Percentiles rank a stretch among this genome's conserved stretches.
Conservation (phyloP, 37 sponge, comb jelly and placozoan species). For the Aplysina aerophoba region DNA sequence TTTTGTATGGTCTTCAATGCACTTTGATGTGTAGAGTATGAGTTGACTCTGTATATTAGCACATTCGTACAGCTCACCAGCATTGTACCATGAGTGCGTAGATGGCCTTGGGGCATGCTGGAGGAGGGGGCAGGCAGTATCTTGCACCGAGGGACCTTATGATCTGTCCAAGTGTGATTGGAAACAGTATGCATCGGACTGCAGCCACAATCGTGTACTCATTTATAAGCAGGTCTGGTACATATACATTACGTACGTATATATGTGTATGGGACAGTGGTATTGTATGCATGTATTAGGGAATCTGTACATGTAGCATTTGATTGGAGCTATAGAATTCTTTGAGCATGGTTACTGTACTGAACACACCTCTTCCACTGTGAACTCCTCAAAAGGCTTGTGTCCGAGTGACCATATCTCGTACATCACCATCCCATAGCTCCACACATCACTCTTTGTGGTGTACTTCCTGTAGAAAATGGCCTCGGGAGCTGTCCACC, state of each 20-base stretch:
- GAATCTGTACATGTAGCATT: no score
- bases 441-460: constrained; percentile 35
- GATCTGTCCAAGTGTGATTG: constrained; percentile 25
- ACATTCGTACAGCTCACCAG: constrained; percentile 49
- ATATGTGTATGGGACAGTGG: no score
- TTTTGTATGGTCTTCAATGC: no score
- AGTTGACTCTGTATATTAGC: no score
- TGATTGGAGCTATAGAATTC: no score
- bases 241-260: no score
- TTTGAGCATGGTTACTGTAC: no score
- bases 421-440: constrained; percentile 27
- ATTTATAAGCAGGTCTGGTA: no score
- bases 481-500: constrained; percentile 33
- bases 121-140: constrained; percentile 72
- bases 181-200: background rate
- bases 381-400: constrained; percentile 13
- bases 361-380: no score
- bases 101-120: constrained; percentile 64
- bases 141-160: constrained; percentile 58
- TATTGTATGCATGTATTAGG: no score
- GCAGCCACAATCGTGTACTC: no score
- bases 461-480: constrained; percentile 21
- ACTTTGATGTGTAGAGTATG: no score
- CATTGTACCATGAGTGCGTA: constrained; percentile 76
- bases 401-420: constrained; percentile 33